phyloP scores from a whole-genome alignment of 2,113 vertebrate species.

The Sapayoa aenigma region DNA sequence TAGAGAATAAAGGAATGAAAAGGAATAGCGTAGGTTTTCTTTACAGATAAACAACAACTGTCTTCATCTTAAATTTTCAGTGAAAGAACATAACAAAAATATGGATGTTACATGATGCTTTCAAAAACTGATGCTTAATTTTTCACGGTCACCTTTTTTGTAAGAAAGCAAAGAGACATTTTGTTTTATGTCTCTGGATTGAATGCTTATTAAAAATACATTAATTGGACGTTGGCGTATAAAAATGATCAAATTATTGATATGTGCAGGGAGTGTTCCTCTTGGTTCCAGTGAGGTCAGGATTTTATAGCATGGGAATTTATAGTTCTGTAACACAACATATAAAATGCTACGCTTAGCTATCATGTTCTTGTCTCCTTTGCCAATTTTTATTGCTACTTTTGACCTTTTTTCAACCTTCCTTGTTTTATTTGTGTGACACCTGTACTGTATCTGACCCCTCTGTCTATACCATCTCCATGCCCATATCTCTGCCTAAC shows the following conservation, averaged over 20 bases:
- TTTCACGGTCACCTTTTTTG: background rate
- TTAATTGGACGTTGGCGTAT: background rate
- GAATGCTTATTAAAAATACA: background rate
- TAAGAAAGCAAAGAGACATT: background rate
- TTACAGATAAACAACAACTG: background rate
- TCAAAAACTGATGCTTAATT: background rate
- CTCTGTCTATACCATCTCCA: background rate
- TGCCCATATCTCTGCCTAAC: constrained; percentile 8
- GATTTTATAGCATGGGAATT: constrained; percentile 23
- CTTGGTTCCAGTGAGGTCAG: constrained; percentile 3
- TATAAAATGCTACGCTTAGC: constrained; percentile 5
- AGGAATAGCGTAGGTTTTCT: background rate
- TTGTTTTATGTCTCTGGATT: background rate
- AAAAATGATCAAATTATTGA: background rate
- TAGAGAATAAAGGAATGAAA: background rate
- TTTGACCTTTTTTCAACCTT: constrained; percentile 53
- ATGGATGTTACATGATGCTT: background rate
- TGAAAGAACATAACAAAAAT: background rate
- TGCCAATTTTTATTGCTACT: constrained; percentile 46
- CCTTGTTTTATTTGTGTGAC: constrained; percentile 50
- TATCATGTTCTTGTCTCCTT: constrained; percentile 50
- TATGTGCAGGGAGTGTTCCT: background rate
- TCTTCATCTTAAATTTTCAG: background rate
- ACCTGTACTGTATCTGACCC: constrained; percentile 48
- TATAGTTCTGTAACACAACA: background rate